Base-by-base conservation (phyloP, 2,888 invertebrate species). In the Plebejus melissa region DNA sequence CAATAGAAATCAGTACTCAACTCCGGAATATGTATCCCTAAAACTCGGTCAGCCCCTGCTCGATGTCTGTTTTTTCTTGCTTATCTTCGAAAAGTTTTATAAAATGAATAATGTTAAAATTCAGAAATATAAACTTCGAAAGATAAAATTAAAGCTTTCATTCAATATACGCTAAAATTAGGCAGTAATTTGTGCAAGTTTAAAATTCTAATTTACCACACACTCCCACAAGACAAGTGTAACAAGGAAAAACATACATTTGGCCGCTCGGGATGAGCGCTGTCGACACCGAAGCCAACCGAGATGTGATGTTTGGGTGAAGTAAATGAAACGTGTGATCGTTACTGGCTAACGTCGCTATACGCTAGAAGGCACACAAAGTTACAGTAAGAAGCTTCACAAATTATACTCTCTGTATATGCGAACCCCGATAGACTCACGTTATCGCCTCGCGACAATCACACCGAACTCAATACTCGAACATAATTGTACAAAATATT, bases 291-390 rank as follows among this genome's bases (percentile, higher is more conserved):
- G 65, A 74, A 74, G 46, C 60, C 65, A 65, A 58, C 46, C 28
- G 36, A 50, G 36, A 58, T 11, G 57, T 69, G 76, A 75, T 74
- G 76, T 77, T 74, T 77, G 75, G 75, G 77, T 76, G 77, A 79
- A 78, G 76, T 50, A 79, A 77, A 77, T 72, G 76, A 77, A 85
- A 88, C 87, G 89, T 85, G 88, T 83, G 89, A 88, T 83, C 86
- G 90, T 88, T 90, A 90, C 84, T 88, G 93, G 91, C 91, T 91
- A 90, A 90, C 87, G 85, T 89, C 90, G 91, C 93, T 93, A 93
- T 86, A 88, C 87, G 93, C 93, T 93, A 93, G 92, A 93, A 93
- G 93, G 93, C 93, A 93, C 93, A 93, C 89, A 91, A 91, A 92
- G 91, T 92, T 92, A 85, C 87, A 93, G 90, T 90, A 90, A 91